Evolutionary conservation across 1,140 invertebrate species (phyloP).

Genomic region (Aradophagus sp.): DNA sequence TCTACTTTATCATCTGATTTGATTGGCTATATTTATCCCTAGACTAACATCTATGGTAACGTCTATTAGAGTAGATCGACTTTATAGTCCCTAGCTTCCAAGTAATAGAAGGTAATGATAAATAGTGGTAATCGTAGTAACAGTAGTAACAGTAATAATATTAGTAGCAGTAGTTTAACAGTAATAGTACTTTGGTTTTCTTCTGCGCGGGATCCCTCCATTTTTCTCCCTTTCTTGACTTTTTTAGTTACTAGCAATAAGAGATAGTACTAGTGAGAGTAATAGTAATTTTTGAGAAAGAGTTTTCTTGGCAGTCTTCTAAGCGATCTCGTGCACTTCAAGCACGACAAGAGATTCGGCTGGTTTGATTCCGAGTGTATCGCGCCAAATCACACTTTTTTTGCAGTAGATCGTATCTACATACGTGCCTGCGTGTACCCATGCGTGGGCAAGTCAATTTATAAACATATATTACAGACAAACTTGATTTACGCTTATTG

Average conservation of each 20-base stretch:
- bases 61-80: slow-evolving; percentile 64
- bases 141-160: slow-evolving; percentile 59
- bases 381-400: slow-evolving; percentile 11
- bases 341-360: slow-evolving; percentile 66
- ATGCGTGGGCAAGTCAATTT: slow-evolving; percentile 16
- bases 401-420: slow-evolving; percentile 20
- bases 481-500: slow-evolving; percentile 15
- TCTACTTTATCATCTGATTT: slow-evolving; percentile 35
- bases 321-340: slow-evolving; percentile 34
- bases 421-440: slow-evolving; percentile 43
- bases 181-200: slow-evolving; percentile 56
- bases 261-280: slow-evolving; percentile 54
- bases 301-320: slow-evolving; percentile 28
- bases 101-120: slow-evolving; percentile 56
- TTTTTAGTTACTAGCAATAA: slow-evolving; percentile 55
- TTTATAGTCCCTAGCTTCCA: slow-evolving; percentile 58
- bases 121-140: slow-evolving; percentile 58
- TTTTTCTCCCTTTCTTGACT: too few relatives aligned
- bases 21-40: slow-evolving; percentile 42
- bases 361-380: slow-evolving; percentile 7
- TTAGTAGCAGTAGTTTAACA: slow-evolving; percentile 51
- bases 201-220: too few relatives aligned
- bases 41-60: slow-evolving; percentile 64
- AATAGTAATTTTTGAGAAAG: slow-evolving; percentile 33
- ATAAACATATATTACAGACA: slow-evolving; percentile 48